A percentile compares a stretch with the other conserved stretches of the same genome.
Conservation (phyloP, 2,797 vertebrate species). For the Catharus ustulatus region DNA sequence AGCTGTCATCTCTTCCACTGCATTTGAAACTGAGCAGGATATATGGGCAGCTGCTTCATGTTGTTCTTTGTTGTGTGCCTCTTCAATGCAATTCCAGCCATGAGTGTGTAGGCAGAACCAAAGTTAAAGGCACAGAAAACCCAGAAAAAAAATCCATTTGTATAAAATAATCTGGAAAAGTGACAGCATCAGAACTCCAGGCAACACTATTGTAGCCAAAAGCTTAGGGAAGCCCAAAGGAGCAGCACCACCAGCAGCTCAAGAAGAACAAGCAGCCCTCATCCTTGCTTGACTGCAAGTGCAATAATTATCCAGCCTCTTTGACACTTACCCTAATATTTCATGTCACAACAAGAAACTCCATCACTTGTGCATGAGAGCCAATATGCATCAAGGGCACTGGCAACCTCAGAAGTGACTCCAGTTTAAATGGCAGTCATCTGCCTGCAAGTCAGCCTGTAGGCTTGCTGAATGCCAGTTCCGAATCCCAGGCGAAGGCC, state of each 20-base stretch:
- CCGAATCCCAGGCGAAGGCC: neutral
- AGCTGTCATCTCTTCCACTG: neutral
- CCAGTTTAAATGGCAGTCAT: neutral
- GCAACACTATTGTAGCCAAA: neutral
- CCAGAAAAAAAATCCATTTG: neutral
- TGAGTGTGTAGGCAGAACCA: neutral
- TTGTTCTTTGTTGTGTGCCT: neutral
- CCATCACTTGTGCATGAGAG: neutral
- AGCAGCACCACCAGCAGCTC: neutral
- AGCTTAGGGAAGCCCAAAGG: neutral
- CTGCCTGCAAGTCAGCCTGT: neutral
- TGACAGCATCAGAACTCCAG: neutral
- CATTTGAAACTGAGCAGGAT: neutral
- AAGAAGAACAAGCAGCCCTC: neutral
- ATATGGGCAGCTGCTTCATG: neutral
- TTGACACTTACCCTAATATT: neutral
- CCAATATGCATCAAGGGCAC: fast-evolving
- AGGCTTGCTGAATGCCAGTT: neutral
- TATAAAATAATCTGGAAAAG: neutral
- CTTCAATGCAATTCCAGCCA: neutral
- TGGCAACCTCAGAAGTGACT: neutral
- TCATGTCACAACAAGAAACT: neutral
- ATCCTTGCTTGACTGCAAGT: neutral
- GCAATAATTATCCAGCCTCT: neutral
- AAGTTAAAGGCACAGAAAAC: neutral